Evolutionary conservation across 1,140 invertebrate genomes (phyloP).

Genomic region (Laupala kohalensis): DNA sequence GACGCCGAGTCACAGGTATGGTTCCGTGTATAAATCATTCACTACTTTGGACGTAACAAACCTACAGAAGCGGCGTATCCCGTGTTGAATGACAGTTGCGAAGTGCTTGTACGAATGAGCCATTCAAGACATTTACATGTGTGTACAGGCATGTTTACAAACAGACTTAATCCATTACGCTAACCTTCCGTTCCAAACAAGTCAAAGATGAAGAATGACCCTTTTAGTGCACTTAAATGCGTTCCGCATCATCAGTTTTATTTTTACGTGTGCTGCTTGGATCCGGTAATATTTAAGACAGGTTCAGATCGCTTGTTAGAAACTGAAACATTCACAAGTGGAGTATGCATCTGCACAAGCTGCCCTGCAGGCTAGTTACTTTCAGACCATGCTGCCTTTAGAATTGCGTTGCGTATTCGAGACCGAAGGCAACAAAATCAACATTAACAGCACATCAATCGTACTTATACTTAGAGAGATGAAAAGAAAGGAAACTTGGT

Average conservation of each 20-base stretch:
- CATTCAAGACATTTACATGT: not conserved
- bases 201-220: not conserved
- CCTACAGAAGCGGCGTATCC: not conserved
- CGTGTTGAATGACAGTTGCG: not conserved
- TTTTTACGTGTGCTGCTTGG: not conserved
- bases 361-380: too few relatives aligned
- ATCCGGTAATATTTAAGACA: not conserved
- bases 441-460: too few relatives aligned
- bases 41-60: too few relatives aligned
- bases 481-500: too few relatives aligned
- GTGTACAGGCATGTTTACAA: not conserved
- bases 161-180: not conserved
- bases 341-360: too few relatives aligned
- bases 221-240: not conserved
- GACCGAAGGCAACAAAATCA: too few relatives aligned
- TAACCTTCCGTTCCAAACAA: not conserved
- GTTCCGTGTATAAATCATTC: too few relatives aligned
- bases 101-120: not conserved
- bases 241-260: not conserved
- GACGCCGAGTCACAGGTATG: too few relatives aligned
- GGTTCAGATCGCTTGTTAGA: not conserved
- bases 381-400: too few relatives aligned
- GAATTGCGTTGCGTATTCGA: too few relatives aligned
- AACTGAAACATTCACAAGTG: too few relatives aligned
- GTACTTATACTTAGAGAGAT: too few relatives aligned